phyloP scores from a whole-genome alignment of 2,797 vertebrate genomes.

The Adelosebastes latens region DNA sequence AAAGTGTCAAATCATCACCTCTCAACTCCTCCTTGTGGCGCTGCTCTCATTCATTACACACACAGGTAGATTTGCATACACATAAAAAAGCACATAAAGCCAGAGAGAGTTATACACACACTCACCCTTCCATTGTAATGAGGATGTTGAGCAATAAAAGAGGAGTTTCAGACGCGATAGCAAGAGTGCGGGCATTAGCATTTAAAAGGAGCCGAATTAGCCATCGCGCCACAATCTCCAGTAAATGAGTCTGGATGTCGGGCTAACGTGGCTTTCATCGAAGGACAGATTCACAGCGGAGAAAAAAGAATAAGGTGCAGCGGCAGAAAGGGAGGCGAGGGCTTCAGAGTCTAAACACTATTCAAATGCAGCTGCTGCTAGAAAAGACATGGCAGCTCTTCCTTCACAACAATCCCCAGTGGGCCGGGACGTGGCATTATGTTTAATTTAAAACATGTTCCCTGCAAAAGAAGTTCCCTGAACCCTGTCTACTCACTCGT shows the following conservation, averaged over 20 bases:
- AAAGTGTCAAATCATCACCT: constrained; percentile 58
- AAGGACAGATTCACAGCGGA: constrained; percentile 17
- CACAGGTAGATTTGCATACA: constrained; percentile 19
- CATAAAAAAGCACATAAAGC: not conserved
- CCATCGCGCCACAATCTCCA: constrained; percentile 54
- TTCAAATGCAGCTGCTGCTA: constrained; percentile 39
- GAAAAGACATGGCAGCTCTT: constrained; percentile 18
- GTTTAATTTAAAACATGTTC: constrained; percentile 63
- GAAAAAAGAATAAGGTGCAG: constrained; percentile 14
- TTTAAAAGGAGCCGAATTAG: constrained; percentile 73
- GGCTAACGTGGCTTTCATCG: constrained; percentile 47
- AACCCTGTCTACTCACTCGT: constrained; percentile 64
- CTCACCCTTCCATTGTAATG: constrained; percentile 57
- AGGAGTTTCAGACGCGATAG: constrained; percentile 54
- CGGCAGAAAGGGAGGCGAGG: not conserved
- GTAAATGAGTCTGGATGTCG: constrained; percentile 55
- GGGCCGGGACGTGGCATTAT: constrained; percentile 23
- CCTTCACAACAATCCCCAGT: constrained; percentile 31
- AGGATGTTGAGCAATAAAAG: constrained; percentile 71
- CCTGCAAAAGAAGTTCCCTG: constrained; percentile 70
- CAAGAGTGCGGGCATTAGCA: constrained; percentile 61
- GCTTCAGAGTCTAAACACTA: constrained; percentile 28
- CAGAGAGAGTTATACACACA: constrained; percentile 24
- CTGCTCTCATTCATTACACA: constrained; percentile 59
- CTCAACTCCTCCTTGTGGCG: constrained; percentile 80